Base-by-base conservation (phyloP, 2,113 vertebrate genomes). In the Gambusia affinis region DNA sequence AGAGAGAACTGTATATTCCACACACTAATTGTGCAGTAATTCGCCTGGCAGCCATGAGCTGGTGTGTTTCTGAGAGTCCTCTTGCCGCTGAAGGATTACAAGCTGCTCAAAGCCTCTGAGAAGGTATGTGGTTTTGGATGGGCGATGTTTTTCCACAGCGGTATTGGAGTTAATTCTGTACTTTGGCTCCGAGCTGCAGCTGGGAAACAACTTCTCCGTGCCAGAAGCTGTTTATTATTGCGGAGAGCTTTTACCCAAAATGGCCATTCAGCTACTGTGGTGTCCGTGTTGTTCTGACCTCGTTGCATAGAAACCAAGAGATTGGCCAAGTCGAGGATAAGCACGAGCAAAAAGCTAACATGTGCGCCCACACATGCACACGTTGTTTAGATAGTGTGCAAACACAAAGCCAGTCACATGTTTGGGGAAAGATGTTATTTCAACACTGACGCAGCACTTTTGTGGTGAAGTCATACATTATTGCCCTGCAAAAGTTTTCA, bases 211-310 rank as follows among this genome's bases (percentile, higher is more conserved):
- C 87, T 79, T 80, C 81, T 75, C 74, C 0, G 75, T 89, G 91
- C 92, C 92, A 93, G 88, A 91, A 85, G 87, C 90, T 90, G 89
- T 93, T 90, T 92, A 88, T 91, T 90, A 89, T 87, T 90, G 91
- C 85, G 81, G 85, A 89, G 83, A 69, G 88, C 87, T 92, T 92
- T 93, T 91, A 93, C 91, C 92, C 89, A 92, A 92, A 92, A 93
- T 92, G 92, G 92, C 89, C 83, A 92, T 92, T 90, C 90, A 88
- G 91, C 92, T 91, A 88, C 90, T 80, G 90, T 72, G 83, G 87
- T 83, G 84, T 88, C 85, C 87, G 17, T 92, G 91, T 90, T 93
- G 85, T 90, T 87, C 87, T 85, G 86, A 89, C 85, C 84, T 73
- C 76, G 90, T 91, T 90, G 92, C 89, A 54, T 91, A 66, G 92